phyloP scores from a whole-genome alignment of 2,888 invertebrate species.

The Chymomyza fuscimana region DNA sequence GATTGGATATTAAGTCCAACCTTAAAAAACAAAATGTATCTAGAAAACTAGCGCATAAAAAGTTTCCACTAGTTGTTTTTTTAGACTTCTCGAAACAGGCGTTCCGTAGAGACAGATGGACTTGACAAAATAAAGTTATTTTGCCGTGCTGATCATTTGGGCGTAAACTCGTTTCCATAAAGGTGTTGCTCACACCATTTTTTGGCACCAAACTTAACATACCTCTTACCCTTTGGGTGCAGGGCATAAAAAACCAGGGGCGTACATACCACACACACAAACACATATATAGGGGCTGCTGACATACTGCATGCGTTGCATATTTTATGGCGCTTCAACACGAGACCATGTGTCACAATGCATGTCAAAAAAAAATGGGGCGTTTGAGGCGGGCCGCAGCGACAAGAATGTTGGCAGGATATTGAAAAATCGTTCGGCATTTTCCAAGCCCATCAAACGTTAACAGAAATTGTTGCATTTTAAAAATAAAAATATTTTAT shows the following conservation, averaged over 20 bases:
- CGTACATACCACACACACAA: neutral
- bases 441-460: conserved; percentile 10
- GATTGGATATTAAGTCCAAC: too few relatives aligned
- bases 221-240: too few relatives aligned
- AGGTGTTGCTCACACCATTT: too few relatives aligned
- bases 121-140: too few relatives aligned
- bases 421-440: conserved; percentile 59
- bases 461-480: neutral
- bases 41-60: too few relatives aligned
- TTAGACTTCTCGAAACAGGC: too few relatives aligned
- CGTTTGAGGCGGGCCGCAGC: neutral
- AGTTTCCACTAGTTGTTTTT: too few relatives aligned
- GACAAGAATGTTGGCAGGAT: conserved; percentile 43
- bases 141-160: too few relatives aligned
- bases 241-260: neutral
- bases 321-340: conserved; percentile 72
- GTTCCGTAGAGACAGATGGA: too few relatives aligned
- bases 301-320: conserved; percentile 74
- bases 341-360: conserved; percentile 70
- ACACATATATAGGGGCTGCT: conserved; percentile 23
- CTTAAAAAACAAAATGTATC: too few relatives aligned
- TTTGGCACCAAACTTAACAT: too few relatives aligned
- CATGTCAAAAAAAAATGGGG: conserved; percentile 9
- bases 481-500: conserved; percentile 27
- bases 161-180: too few relatives aligned